Evolutionary conservation across 2,113 vertebrate species (phyloP).

Genomic region (Oryctolagus cuniculus): mOryCun1.1 NC_091441.1:100485501-100486000

Average conservation of each 20-base stretch:
- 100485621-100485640: slow-evolving; percentile 81
- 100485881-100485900: slow-evolving; percentile 95
- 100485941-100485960: slow-evolving; percentile 81
- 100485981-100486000: neutral
- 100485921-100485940: slow-evolving; percentile 97
- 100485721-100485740: slow-evolving; percentile 70
- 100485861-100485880: slow-evolving; percentile 87
- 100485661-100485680: slow-evolving; percentile 71
- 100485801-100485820: slow-evolving; percentile 46
- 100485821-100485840: slow-evolving; percentile 79
- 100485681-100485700: slow-evolving; percentile 61
- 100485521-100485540: slow-evolving; percentile 52
- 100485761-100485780: slow-evolving; percentile 74
- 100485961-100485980: neutral
- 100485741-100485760: slow-evolving; percentile 68
- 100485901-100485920: slow-evolving; percentile 97
- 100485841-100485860: slow-evolving; percentile 63
- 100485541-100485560: slow-evolving; percentile 62
- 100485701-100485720: slow-evolving; percentile 63
- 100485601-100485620: slow-evolving; percentile 85
- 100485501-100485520: neutral
- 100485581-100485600: slow-evolving; percentile 81
- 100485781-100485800: slow-evolving; percentile 73
- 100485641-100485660: slow-evolving; percentile 63
- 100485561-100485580: slow-evolving; percentile 77